Percentiles rank a stretch among this genome's conserved stretches.
phyloP scores from a whole-genome alignment of 2,113 vertebrate genomes.

The Proteles cristata region DNA sequence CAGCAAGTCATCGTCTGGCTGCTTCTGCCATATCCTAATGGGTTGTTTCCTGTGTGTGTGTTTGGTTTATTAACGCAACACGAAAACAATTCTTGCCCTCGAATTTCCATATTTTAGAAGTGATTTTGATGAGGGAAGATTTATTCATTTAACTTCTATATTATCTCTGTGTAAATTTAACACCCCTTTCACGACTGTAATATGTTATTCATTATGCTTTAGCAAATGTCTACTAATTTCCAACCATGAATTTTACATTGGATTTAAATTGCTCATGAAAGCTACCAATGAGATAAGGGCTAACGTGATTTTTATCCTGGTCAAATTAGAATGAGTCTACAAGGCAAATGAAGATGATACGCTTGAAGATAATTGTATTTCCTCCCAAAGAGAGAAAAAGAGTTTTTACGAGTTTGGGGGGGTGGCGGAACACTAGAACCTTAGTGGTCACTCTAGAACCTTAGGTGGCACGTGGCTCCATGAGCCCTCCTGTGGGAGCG shows the following conservation, averaged over 20 bases:
- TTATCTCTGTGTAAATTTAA: not conserved
- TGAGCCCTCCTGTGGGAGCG: not conserved
- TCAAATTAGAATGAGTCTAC: not conserved
- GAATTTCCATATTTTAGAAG: not conserved
- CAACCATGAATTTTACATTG: not conserved
- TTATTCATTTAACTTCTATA: not conserved
- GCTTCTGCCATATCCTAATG: too few relatives aligned
- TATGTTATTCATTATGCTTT: not conserved
- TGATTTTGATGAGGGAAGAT: not conserved
- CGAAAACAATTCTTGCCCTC: not conserved
- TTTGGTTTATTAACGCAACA: not conserved
- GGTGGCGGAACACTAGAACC: too few relatives aligned
- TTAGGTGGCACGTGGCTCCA: not conserved
- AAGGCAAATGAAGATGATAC: not conserved
- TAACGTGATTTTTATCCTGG: not conserved
- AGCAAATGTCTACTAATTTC: not conserved
- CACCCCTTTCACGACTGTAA: not conserved
- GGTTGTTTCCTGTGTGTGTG: not conserved
- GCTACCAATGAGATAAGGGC: not conserved
- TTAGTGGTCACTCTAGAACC: not conserved
- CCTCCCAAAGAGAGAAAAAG: not conserved
- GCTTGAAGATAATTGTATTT: not conserved
- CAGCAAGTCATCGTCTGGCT: fast-evolving
- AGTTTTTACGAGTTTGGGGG: too few relatives aligned
- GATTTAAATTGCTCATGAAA: not conserved